Conservation (phyloP, 2,888 invertebrate species). For the Chironomus tentans region DNA sequence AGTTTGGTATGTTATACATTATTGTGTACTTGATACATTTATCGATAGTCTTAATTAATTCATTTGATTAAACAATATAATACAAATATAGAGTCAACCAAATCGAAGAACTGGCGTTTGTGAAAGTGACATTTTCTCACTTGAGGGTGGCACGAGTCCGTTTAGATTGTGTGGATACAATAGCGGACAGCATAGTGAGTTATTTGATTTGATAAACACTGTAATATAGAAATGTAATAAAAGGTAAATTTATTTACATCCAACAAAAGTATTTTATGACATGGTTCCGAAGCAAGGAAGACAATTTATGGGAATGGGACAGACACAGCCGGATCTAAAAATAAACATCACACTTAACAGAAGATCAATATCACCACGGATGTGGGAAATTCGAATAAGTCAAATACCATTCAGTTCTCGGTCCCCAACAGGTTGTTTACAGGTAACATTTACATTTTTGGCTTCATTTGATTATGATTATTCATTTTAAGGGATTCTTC, state of each 20-base stretch:
- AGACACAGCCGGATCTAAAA: constrained; percentile 31
- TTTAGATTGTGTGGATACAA: constrained; percentile 71
- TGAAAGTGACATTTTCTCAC: constrained; percentile 60
- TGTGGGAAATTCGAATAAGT: constrained; percentile 69
- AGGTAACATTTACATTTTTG: constrained; percentile 38
- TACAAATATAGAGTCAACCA: constrained; percentile 60
- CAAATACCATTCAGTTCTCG: constrained; percentile 70
- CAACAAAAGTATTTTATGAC: constrained; percentile 39
- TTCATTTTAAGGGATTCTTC: not conserved
- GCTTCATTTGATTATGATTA: not conserved
- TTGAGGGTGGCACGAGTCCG: constrained; percentile 48
- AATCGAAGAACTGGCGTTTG: constrained; percentile 70
- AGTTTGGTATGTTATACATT: constrained; percentile 51
- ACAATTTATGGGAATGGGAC: constrained; percentile 4
- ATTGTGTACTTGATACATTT: constrained; percentile 28
- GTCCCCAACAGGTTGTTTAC: constrained; percentile 68
- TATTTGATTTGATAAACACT: not conserved
- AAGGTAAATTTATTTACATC: not conserved
- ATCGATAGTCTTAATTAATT: too few relatives aligned
- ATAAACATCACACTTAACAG: constrained; percentile 49
- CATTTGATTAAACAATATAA: too few relatives aligned
- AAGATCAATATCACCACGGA: constrained; percentile 54
- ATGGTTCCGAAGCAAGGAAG: constrained; percentile 30
- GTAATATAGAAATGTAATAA: not conserved
- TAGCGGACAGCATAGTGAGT: constrained; percentile 72